Base-by-base conservation (phyloP, 2,797 vertebrate species). In the Clarias pachynema region DNA sequence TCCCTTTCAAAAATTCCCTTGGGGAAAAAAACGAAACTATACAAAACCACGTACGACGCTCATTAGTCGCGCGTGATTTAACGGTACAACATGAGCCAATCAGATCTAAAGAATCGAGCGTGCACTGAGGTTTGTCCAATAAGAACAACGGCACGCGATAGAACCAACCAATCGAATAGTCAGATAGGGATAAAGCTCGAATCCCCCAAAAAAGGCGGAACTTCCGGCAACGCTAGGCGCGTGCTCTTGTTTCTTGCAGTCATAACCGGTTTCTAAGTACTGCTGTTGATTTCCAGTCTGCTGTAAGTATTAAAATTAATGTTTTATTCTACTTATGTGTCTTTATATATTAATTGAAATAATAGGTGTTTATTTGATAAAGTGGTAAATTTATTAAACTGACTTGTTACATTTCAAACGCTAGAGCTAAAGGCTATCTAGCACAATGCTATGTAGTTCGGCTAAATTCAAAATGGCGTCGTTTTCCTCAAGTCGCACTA, bases 1-100 rank as follows among this genome's bases (percentile, higher is more conserved):
- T 53, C 49, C 10, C 49, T 31, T 53, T 26, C 3, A 16, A n/a
- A 0, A 40, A 15, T 44, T 26, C 5, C 1, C 14, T 79, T 40
- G 37, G 37, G 37, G 37, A 0, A 7, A 1, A 2, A 44, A 20
- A 0, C 3, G 16, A 18, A 49, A 8, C 9, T 5, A 53, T 7
- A 3, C 60, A 22, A 31, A 34, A 18, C 16, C 31, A 20, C 18
- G 34, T 59, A 40, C 62, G 18, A 79, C n/a, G 62, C 3, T 14
- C 14, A 3, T 53, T 53, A 53, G 49, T 53, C 82, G 82, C 69
- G 29, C 74, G 4, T 16, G 29, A 31, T 56, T 63, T 24, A 70
- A 31, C n/a, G 82, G 34, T 49, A 80, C 82, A 59, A 5, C 5
- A 44, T n/a, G 6, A 16, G 14, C 88, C 63, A 87, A 89, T 86